A percentile compares a stretch with the other conserved stretches of the same genome.
Conservation (phyloP, 1,140 invertebrate species). For the Formica exsecta region DNA sequence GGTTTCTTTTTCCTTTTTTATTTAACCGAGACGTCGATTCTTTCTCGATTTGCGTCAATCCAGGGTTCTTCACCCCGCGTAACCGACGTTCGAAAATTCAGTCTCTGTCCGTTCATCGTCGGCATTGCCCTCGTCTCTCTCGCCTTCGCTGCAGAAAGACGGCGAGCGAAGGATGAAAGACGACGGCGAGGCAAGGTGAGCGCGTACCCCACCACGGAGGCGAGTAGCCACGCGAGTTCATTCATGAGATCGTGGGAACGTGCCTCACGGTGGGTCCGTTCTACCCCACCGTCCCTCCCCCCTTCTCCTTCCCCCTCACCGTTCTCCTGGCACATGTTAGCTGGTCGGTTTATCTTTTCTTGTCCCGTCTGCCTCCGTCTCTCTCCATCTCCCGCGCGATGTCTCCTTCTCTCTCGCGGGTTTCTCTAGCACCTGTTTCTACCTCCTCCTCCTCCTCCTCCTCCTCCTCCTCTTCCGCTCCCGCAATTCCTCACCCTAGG, state of each 20-base stretch:
- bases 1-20: background rate
- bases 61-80: constrained; percentile 70
- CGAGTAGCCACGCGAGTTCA: constrained; percentile 86
- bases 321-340: constrained; percentile 59
- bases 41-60: constrained; percentile 47
- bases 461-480: constrained; percentile 8
- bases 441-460: constrained; percentile 32
- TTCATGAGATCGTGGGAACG: constrained; percentile 87
- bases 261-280: constrained; percentile 80
- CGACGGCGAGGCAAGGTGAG: constrained; percentile 72
- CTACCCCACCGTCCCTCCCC: constrained; percentile 69
- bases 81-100: constrained; percentile 31
- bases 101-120: constrained; percentile 55
- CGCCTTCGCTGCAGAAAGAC: constrained; percentile 68
- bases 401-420: background rate
- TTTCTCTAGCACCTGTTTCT: constrained; percentile 43
- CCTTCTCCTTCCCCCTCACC: background rate
- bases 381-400: background rate
- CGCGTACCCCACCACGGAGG: constrained; percentile 76
- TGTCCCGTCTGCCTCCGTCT: constrained; percentile 50
- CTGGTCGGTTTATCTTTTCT: constrained; percentile 62
- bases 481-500: constrained; percentile 66
- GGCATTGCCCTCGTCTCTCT: constrained; percentile 47
- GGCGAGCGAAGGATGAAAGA: constrained; percentile 64
- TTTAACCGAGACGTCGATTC: constrained; percentile 32